phyloP scores from a whole-genome alignment of 2,888 invertebrate genomes.

The Cotesia congregata region DNA sequence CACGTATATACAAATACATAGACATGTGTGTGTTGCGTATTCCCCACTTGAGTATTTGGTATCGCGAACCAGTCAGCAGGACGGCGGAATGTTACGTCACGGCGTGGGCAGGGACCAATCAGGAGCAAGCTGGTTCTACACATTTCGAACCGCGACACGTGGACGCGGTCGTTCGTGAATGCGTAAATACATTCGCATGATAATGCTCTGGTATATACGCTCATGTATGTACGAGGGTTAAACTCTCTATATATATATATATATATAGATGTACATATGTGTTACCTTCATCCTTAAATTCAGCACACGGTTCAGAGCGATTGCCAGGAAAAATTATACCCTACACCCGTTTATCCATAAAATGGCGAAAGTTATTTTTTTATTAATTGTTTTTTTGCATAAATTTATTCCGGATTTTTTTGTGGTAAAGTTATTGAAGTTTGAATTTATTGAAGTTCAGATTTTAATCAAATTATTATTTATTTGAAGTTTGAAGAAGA shows the following conservation, averaged over 20 bases:
- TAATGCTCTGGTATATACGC: no score
- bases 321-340: conserved; percentile 1
- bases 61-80: conserved; percentile 46
- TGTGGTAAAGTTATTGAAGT: not conserved
- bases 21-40: conserved; percentile 3
- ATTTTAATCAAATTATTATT: no score
- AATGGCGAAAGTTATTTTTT: conserved; percentile 12
- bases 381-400: not conserved
- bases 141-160: conserved; percentile 19
- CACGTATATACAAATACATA: conserved; percentile 5
- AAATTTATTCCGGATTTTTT: not conserved
- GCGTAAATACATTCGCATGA: not conserved
- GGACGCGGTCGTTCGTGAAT: conserved; percentile 14
- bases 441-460: not conserved
- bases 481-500: no score
- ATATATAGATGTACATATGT: not conserved
- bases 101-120: conserved; percentile 40
- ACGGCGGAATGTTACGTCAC: conserved; percentile 45
- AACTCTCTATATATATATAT: not conserved
- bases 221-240: not conserved
- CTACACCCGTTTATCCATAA: not conserved
- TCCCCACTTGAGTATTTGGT: conserved; percentile 25
- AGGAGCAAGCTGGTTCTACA: conserved; percentile 36
- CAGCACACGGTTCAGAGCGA: conserved; percentile 11
- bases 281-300: conserved; percentile 3